A percentile compares a stretch with the other conserved stretches of the same genome.
Evolutionary conservation across 2,797 vertebrate genomes (phyloP).

Genomic region (Choloepus didactylus): DNA sequence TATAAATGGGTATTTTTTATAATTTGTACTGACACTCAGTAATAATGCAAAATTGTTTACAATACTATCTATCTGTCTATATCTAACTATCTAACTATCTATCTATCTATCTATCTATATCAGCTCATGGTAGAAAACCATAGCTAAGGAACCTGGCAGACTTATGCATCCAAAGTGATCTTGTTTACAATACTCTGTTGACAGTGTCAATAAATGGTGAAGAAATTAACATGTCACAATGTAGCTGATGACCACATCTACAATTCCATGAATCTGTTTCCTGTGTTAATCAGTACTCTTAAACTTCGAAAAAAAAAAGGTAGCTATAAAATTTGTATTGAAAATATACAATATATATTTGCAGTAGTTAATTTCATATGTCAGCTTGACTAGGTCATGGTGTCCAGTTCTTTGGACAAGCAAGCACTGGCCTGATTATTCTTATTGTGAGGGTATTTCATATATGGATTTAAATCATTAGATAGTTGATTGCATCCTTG

Average conservation of each 20-base stretch:
- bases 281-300: slow-evolving; percentile 91
- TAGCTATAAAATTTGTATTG: no score
- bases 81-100: slow-evolving; percentile 31
- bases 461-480: no score
- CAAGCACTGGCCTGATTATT: no score
- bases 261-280: slow-evolving; percentile 86
- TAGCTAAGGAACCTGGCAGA: slow-evolving; percentile 79
- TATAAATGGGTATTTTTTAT: slow-evolving; percentile 87
- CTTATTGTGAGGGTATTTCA: no score
- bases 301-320: slow-evolving; percentile 85
- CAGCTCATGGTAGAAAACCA: slow-evolving; percentile 82
- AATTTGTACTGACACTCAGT: slow-evolving; percentile 90
- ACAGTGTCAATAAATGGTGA: slow-evolving; percentile 88
- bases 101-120: slow-evolving; percentile 55
- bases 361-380: no score
- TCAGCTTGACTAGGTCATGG: no score
- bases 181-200: slow-evolving; percentile 91
- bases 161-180: slow-evolving; percentile 81
- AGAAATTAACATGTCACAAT: slow-evolving; percentile 83
- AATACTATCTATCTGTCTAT: slow-evolving; percentile 52
- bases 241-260: slow-evolving; percentile 84
- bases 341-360: no score
- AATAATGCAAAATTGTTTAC: slow-evolving; percentile 85
- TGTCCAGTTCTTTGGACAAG: no score
- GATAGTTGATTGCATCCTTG: no score